Evolutionary conservation across 2,888 invertebrate genomes (phyloP), one percentile per base, ranked within the genome.

Genomic region (Epirrhoe alternata): DNA sequence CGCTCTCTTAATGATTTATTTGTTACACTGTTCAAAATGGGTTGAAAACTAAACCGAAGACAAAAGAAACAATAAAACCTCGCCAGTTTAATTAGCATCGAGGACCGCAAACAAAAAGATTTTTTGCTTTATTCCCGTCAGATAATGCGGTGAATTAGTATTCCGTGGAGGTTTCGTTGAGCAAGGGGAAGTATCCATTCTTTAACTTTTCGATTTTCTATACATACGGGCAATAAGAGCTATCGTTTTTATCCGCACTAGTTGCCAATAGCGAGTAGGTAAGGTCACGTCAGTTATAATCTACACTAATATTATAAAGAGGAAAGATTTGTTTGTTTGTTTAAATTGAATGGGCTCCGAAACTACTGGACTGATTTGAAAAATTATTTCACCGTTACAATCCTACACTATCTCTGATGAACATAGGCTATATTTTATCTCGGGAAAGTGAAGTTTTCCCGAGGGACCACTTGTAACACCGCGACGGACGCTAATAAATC

Each of bases 71-170:
- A 79, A 77, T 77, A 74, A 61, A 75, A 79, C 76, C 76, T 74
- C 70, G 65, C 72, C 71, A 76, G 71, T 81, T 82, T 83, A 83
- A 84, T 83, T 83, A 81, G 74, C 77, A 80, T 75, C 76, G 79
- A 81, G 78, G 72, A 69, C 73, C 72, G 70, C 72, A 74, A 77
- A 79, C 77, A 79, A 77, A 76, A 74, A 59, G 58, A 60, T 47
- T 75, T 77, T 80, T 81, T 84, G 75, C 76, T 76, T 76, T 77
- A 76, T 71, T 74, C 75, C 66, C 74, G 76, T 71, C 71, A 73
- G 73, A 77, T 79, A 79, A 79, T 82, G 76, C 77, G 72, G 70
- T 58, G 69, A 76, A 85, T 86, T 82, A 81, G 83, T 86, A 85
- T 86, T 86, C 85, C 56, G 66, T 61, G 64, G 66, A 71, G 73